Base-by-base conservation (phyloP, 1,140 invertebrate species). In the Zeugodacus cucurbitae region DNA sequence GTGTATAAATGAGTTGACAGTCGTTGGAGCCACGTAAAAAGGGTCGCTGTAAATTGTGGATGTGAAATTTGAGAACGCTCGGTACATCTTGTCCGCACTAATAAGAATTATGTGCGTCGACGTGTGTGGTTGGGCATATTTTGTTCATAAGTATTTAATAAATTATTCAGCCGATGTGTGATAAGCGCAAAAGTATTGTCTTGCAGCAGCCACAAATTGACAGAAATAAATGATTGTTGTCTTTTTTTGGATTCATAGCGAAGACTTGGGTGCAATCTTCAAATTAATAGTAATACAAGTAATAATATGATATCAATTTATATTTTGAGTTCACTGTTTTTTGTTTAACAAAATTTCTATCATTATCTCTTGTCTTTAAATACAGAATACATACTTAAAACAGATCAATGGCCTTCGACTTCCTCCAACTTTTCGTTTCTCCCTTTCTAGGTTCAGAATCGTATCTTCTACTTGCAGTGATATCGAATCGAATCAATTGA, bases 101-200 rank as follows among this genome's bases (percentile, higher is more conserved):
- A 82, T n/a, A 82, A 82, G 44, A 82, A 48, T 82, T 54, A 82
- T 82, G 41, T 82, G 11, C 41, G 44, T 6, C 74, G 20, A 48
- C 74, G 74, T 82, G 74, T 82, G 67, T 74, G 67, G 67, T 41
- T 74, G 67, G 67, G 32, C 20, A 74, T 74, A 74, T 74, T 41
- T 74, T 37, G 32, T 74, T 74, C 67, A 74, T 74, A 82, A 82
- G 11, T 48, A 26, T 82, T 82, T 48, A 82, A 54, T 82, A 82
- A 82, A 82, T 82, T 82, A 82, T 82, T 48, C 74, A 48, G 10
- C 41, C 26, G 48, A 0, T 17, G 17, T 48, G 44, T 41, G 70
- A 82, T 82, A 82, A 82, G 74, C 34, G 44, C 22, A 54, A 26
- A 48, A 26, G 11, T 2, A 22, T n/a, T 44, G 37, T 41, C 37